These are phyloP conservation scores for Rhinatrema bivittatum DNA, from an alignment of 2,797 vertebrate genomes.

Conservation along the genomic window DNA sequence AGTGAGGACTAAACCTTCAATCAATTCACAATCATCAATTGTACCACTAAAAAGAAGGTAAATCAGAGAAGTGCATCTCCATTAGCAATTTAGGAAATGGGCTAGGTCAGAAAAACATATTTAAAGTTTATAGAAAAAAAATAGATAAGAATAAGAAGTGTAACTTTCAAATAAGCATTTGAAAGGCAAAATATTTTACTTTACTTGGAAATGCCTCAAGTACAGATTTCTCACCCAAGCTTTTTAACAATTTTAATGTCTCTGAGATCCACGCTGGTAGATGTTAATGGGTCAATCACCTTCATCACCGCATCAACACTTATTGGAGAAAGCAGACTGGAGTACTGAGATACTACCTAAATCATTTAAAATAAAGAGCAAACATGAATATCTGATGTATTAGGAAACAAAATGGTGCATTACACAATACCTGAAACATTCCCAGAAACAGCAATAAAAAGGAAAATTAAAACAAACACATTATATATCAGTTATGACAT, in stretches of 20 bases:
- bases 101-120: too few species aligned
- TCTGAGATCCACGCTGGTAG: conserved; percentile 83
- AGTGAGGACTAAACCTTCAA: conserved; percentile 90
- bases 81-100: too few species aligned
- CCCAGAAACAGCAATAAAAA: too few species aligned
- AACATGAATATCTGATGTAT: too few species aligned
- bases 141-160: not conserved
- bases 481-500: too few species aligned
- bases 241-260: conserved; percentile 94
- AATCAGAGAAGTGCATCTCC: too few species aligned
- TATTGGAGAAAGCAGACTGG: conserved; percentile 93
- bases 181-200: too few species aligned
- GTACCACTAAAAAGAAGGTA: conserved; percentile 71
- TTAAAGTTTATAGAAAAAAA: not conserved
- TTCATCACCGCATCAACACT: conserved; percentile 95
- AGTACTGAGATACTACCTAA: conserved; percentile 92
- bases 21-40: conserved; percentile 93
- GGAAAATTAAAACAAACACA: too few species aligned
- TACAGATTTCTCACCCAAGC: conserved; percentile 74
- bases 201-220: too few species aligned
- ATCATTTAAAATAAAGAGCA: conserved; percentile 2
- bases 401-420: too few species aligned
- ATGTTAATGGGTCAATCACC: conserved; percentile 88
- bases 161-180: too few species aligned
- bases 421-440: too few species aligned